Conservation (phyloP, 2,797 vertebrate genomes). For the Alcedo quadribrachys region DNA sequence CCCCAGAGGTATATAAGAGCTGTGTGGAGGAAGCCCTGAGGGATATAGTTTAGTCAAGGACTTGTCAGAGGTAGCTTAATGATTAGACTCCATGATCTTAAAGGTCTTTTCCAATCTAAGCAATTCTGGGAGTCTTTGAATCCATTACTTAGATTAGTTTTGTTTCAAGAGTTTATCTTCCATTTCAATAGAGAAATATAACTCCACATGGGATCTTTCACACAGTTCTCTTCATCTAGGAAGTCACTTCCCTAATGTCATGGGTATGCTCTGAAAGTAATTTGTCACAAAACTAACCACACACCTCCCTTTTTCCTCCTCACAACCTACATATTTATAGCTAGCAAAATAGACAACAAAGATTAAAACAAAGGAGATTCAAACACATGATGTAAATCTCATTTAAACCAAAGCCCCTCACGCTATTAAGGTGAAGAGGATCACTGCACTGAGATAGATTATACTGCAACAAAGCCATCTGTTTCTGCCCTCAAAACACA, state of each 20-base stretch:
- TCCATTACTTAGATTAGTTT: background rate
- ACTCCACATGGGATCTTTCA: background rate
- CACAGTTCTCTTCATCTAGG: background rate
- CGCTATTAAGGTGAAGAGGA: background rate
- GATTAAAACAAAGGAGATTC: background rate
- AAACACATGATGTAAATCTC: background rate
- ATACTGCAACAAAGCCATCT: background rate
- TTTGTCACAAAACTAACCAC: background rate
- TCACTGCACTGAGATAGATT: background rate
- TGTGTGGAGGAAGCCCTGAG: no score
- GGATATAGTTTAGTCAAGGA: no score
- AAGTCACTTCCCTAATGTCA: background rate
- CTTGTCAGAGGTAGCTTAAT: no score
- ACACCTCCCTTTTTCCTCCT: background rate
- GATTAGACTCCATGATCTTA: no score
- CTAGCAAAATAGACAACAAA: background rate
- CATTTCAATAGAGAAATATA: background rate
- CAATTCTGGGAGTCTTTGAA: no score
- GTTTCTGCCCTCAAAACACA: background rate
- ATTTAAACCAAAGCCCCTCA: background rate
- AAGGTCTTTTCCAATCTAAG: no score
- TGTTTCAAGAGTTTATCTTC: background rate
- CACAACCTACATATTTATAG: accelerated
- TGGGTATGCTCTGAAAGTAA: background rate
- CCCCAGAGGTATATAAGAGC: no score